Base-by-base conservation (phyloP, 2,888 invertebrate species). In the Heliconius erato region DNA sequence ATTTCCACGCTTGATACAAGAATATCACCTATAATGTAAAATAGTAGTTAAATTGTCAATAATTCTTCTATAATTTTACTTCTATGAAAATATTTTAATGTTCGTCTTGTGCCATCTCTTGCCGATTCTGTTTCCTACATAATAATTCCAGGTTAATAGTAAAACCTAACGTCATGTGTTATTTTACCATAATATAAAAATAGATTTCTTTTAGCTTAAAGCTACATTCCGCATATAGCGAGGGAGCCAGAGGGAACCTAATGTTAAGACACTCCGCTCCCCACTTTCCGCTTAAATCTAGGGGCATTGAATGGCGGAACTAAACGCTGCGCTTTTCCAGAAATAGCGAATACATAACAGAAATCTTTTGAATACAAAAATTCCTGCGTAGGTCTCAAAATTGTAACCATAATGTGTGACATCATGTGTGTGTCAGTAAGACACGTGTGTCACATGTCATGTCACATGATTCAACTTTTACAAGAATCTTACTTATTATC, bases 1-100 rank as follows among this genome's bases (percentile, higher is more conserved):
- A 95, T 91, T 88, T 94, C 93, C 3, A 92, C 95, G 85, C 88
- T 89, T n/a, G 94, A 88, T 23, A 90, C 87, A 26, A 65, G 86
- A 9, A 84, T 40, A 28, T 84, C 79, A 74, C 65, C 90, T 89
- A 85, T 49, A 72, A 72, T 49, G 3, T 26, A 40, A 88, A 88
- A 79, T 76, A 74, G 4, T n/a, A 54, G 5, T 40, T 26, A 71
- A 54, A 77, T 69, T 14, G 40, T 9, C 90, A 12, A 91, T 87
- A 74, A 83, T 86, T n/a, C 26, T 1, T 40, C 14, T n/a, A 44
- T 14, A 40, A 44, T 35, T 19, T 32, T 32, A 32, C 3, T 32
- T 32, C 2, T 68, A 32, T 9, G 0, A 54, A 63, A n/a, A n/a
- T 63, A 28, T 68, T 32, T 32, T 23, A 44, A 6, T 44, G 63